Evolutionary conservation across 1,140 invertebrate genomes (phyloP).

Genomic region (Reticulitermes speratus): DNA sequence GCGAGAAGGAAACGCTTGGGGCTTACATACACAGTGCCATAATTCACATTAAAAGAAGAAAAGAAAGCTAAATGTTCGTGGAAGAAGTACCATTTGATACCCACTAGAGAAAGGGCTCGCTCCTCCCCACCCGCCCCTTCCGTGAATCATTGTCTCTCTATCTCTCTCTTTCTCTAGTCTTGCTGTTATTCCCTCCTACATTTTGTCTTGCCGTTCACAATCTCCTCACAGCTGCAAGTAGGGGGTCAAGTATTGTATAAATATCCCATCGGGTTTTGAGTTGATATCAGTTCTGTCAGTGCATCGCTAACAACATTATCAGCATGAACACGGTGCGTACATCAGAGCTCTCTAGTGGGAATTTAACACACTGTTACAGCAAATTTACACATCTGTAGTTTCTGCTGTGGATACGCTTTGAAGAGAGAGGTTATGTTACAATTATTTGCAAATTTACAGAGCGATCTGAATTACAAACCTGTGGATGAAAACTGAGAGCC

Average conservation of each 20-base stretch:
- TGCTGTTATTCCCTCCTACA: neutral
- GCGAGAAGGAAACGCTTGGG: no score
- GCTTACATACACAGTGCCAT: neutral
- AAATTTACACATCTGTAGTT: no score
- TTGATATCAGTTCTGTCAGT: neutral
- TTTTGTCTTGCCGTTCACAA: neutral
- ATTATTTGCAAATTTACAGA: no score
- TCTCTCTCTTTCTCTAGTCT: neutral
- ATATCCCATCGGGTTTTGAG: neutral
- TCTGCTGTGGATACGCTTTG: no score
- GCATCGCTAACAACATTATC: neutral
- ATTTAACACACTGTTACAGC: neutral
- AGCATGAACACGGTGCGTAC: slow-evolving; percentile 4
- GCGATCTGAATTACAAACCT: no score
- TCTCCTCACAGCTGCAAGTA: neutral
- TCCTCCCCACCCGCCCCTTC: neutral
- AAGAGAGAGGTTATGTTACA: no score
- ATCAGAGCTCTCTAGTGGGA: neutral
- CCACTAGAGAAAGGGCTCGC: neutral
- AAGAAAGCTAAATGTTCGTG: slow-evolving; percentile 15
- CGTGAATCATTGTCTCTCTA: neutral
- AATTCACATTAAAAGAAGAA: neutral
- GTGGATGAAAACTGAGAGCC: no score
- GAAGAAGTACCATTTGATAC: neutral
- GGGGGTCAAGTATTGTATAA: neutral